Evolutionary conservation across 2,797 vertebrate genomes (phyloP).

Genomic region (Mus spretus): DNA sequence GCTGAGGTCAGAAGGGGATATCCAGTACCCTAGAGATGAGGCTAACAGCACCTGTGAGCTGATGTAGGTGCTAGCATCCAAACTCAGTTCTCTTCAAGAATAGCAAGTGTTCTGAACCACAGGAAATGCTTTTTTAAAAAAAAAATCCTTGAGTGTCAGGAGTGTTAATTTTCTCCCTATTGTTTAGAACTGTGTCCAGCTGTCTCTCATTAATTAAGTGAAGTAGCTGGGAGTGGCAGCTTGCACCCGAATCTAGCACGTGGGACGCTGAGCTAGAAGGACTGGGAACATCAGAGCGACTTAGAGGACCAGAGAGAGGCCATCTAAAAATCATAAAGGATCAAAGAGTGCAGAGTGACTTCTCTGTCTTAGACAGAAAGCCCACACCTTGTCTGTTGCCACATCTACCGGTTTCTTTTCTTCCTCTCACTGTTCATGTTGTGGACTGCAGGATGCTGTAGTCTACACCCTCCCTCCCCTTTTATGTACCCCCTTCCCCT

Average conservation of each 20-base stretch:
- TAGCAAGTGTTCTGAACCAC: not conserved
- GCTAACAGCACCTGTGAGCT: not conserved
- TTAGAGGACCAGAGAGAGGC: not conserved
- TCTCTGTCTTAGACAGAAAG: not conserved
- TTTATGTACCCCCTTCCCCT: not conserved
- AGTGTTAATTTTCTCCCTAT: not conserved
- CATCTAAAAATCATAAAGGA: not conserved
- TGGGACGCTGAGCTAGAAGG: not conserved
- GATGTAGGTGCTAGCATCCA: not conserved
- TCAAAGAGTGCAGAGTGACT: not conserved
- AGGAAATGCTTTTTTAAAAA: not conserved
- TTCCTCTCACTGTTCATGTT: not conserved
- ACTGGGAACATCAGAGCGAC: too few relatives aligned
- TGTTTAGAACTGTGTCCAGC: not conserved
- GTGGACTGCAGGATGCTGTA: too few relatives aligned
- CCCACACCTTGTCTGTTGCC: accelerated
- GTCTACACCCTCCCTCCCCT: not conserved
- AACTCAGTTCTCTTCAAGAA: not conserved
- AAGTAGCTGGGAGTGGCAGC: not conserved
- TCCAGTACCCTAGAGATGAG: not conserved
- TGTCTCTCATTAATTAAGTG: not conserved
- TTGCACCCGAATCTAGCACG: not conserved
- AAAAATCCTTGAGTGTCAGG: not conserved
- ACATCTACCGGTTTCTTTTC: not conserved
- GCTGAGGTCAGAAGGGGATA: not conserved